These are phyloP conservation scores for Drepana falcataria DNA, from an alignment of 2,888 invertebrate species.

Conservation along the genomic window DNA sequence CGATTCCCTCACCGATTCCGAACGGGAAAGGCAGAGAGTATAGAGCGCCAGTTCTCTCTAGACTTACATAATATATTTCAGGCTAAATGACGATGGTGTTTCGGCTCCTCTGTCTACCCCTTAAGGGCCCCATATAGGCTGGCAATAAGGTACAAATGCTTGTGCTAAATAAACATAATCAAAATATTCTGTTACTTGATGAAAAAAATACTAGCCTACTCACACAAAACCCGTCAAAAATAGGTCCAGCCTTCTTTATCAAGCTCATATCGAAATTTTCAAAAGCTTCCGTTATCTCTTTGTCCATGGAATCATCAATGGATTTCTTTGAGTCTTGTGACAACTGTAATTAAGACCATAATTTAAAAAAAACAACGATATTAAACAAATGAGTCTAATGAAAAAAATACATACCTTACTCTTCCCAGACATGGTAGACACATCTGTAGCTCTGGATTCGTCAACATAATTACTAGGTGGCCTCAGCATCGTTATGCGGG, in stretches of 20 bases:
- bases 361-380: not conserved
- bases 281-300: slow-evolving; percentile 49
- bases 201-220: slow-evolving; percentile 31
- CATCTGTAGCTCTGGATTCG: slow-evolving; percentile 52
- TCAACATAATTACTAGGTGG: slow-evolving; percentile 59
- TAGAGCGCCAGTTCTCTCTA: too few relatives aligned
- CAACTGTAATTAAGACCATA: slow-evolving; percentile 34
- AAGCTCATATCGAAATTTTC: slow-evolving; percentile 79
- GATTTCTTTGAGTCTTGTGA: slow-evolving; percentile 49
- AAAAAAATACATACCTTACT: slow-evolving; percentile 42
- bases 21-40: too few relatives aligned
- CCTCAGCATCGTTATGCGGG: slow-evolving; percentile 59
- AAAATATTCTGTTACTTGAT: too few relatives aligned
- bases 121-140: too few relatives aligned
- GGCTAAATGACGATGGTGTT: too few relatives aligned
- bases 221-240: slow-evolving; percentile 94
- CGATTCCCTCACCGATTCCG: too few relatives aligned
- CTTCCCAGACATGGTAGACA: slow-evolving; percentile 47
- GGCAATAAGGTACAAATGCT: too few relatives aligned
- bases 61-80: too few relatives aligned
- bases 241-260: slow-evolving; percentile 86
- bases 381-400: not conserved
- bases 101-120: too few relatives aligned
- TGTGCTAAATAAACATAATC: too few relatives aligned
- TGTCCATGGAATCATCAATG: slow-evolving; percentile 45